A percentile compares a stretch with the other conserved stretches of the same genome.
Conservation (phyloP, 53 echinoderm and acorn worm genomes). For the Paelopatides confundens region DNA sequence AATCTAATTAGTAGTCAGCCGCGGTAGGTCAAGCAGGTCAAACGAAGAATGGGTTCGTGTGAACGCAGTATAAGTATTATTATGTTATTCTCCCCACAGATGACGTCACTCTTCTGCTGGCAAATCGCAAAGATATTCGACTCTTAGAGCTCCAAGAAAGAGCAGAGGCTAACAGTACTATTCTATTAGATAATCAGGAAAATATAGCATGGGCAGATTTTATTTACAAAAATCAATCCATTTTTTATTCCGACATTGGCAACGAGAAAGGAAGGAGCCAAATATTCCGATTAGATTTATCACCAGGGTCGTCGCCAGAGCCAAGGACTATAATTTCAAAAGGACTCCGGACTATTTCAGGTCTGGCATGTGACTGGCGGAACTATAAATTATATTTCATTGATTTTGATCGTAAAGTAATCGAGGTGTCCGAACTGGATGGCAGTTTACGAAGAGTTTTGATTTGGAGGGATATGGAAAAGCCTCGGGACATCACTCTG, state of each 20-base stretch:
- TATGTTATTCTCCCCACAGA: too few species aligned
- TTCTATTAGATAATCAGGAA: background rate
- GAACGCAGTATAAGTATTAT: too few species aligned
- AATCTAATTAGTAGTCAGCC: too few species aligned
- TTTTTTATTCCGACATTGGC: background rate
- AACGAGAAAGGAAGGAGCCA: slow-evolving; percentile 5
- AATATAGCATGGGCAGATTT: slow-evolving; percentile 23
- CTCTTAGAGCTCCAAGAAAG: background rate
- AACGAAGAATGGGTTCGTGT: too few species aligned
- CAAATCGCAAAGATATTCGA: slow-evolving; percentile 23
- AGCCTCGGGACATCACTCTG: slow-evolving; percentile 61
- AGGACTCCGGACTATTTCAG: slow-evolving; percentile 36
- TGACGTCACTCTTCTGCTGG: background rate
- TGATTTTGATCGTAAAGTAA: slow-evolving; percentile 41
- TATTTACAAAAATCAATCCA: slow-evolving; percentile 4
- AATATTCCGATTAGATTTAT: background rate
- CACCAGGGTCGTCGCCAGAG: background rate
- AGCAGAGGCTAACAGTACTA: background rate
- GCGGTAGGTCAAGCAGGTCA: too few species aligned
- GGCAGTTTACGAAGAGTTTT: slow-evolving; percentile 42
- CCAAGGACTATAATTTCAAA: background rate
- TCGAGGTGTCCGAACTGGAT: slow-evolving; percentile 57
- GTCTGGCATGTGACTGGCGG: slow-evolving; percentile 58
- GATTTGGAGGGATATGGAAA: slow-evolving; percentile 54
- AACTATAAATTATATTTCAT: slow-evolving; percentile 65